phyloP scores from a whole-genome alignment of 2,888 invertebrate genomes.

The Elaeidobius kamerunicus region DNA sequence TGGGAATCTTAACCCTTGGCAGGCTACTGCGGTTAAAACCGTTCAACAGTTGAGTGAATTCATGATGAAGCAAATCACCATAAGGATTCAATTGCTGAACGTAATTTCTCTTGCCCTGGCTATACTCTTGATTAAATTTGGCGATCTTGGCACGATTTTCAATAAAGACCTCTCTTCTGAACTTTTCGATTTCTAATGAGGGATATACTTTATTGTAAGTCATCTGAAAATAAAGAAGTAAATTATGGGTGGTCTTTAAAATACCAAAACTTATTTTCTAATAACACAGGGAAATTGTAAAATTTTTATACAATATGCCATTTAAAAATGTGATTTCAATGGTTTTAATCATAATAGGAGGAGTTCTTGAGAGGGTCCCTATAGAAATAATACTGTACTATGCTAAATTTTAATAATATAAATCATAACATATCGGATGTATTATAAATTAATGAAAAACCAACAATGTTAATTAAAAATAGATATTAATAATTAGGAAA shows the following conservation, averaged over 20 bases:
- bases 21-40: slow-evolving; percentile 44
- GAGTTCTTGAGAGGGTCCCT: no score
- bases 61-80: slow-evolving; percentile 46
- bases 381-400: no score
- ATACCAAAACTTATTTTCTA: no score
- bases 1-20: slow-evolving; percentile 24
- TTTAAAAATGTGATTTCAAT: no score
- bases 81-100: slow-evolving; percentile 45
- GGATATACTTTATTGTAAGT: slow-evolving; percentile 45
- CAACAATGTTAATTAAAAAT: no score
- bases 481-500: no score
- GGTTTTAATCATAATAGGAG: no score
- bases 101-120: slow-evolving; percentile 41
- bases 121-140: slow-evolving; percentile 44
- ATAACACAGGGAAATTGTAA: background rate
- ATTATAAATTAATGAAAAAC: no score
- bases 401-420: no score
- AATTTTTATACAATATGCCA: background rate
- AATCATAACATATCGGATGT: no score
- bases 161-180: slow-evolving; percentile 46
- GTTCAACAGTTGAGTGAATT: slow-evolving; percentile 44
- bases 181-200: slow-evolving; percentile 40
- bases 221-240: slow-evolving; percentile 39
- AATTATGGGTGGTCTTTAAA: background rate
- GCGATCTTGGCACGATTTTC: slow-evolving; percentile 46